Evolutionary conservation across 2,888 invertebrate genomes (phyloP).

Genomic region (Andrena trimmerana): DNA sequence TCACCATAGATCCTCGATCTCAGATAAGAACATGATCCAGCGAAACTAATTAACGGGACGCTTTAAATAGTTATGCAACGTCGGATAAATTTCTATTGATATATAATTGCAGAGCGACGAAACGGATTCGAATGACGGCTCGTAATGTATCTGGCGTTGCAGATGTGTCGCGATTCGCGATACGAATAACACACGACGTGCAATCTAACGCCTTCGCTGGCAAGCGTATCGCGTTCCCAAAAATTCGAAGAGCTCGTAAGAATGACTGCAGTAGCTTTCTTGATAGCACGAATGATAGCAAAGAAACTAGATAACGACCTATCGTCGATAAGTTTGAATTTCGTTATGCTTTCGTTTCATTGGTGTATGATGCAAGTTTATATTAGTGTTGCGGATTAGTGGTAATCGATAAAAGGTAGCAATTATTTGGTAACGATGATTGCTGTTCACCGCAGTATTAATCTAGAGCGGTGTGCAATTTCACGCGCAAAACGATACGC

Average conservation of each 20-base stretch:
- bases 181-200: slow-evolving; percentile 26
- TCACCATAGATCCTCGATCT: not conserved
- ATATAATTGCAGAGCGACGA: slow-evolving; percentile 3
- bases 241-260: slow-evolving; percentile 40
- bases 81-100: slow-evolving; percentile 18
- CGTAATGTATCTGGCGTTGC: slow-evolving; percentile 18
- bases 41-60: slow-evolving; percentile 5
- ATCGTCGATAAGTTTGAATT: not conserved
- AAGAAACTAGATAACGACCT: no score
- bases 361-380: not conserved
- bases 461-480: slow-evolving; percentile 32
- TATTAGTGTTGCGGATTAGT: not conserved
- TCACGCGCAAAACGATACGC: slow-evolving; percentile 35
- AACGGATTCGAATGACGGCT: slow-evolving; percentile 5
- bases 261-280: not conserved
- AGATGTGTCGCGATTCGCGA: slow-evolving; percentile 29
- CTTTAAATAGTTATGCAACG: slow-evolving; percentile 16
- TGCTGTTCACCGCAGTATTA: slow-evolving; percentile 13
- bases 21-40: slow-evolving; percentile 19
- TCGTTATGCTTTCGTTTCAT: not conserved
- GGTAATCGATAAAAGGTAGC: slow-evolving; percentile 1
- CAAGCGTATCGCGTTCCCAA: slow-evolving; percentile 16
- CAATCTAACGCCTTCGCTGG: slow-evolving; percentile 22
- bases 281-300: not conserved
- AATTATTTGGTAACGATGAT: slow-evolving; percentile 35